Evolutionary conservation across 2,888 invertebrate genomes (phyloP), one percentile per base, ranked within the genome.

Genomic region (Tetragnatha montana): DNA sequence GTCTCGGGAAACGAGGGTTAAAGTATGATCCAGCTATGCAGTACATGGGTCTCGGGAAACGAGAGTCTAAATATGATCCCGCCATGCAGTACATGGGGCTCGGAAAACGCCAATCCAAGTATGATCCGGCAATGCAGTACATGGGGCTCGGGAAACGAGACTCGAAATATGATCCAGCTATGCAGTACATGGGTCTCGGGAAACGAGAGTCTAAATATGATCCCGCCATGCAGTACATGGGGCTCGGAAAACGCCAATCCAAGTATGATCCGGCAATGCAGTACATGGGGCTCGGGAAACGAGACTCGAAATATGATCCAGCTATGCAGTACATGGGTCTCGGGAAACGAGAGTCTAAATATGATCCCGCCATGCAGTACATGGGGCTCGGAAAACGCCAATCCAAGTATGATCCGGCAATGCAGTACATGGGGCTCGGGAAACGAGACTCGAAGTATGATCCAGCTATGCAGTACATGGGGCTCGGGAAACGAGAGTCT

Each of bases 141-240:
- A 88, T 90, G 85, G 85, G 81, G 10, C 35, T 85, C 4, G 87
- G 84, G 6, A 88, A 90, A 84, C 17, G 81, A 22, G 35, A 47
- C 1, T 6, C 8, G 10, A 17, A 47, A 3, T 76, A 51, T 70
- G 83, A 88, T 60, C 79, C 83, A 6, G 88, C 71, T 12, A 17
- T 88, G 19, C 35, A 79, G 21, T 83, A 75, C 19, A 83, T 78
- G 83, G 79, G 74, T 0, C 51, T 85, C 21, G 89, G 81, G 10
- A 86, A 82, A 71, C 70, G 82, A 50, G 17, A 49, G 10, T 70
- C 14, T n/a, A 75, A 68, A 17, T 82, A 35, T 74, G 90, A 88
- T 69, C 90, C 90, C 21, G 84, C 90, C 22, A 21, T 88, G n/a
- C 80, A 84, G 21, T 87, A 78, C 22, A 81, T 88, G 88, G 88